Evolutionary conservation across 30 jellyfish, hydroid and myxozoan genomes (phyloP).

Genomic region (Hydra vulgaris): DNA sequence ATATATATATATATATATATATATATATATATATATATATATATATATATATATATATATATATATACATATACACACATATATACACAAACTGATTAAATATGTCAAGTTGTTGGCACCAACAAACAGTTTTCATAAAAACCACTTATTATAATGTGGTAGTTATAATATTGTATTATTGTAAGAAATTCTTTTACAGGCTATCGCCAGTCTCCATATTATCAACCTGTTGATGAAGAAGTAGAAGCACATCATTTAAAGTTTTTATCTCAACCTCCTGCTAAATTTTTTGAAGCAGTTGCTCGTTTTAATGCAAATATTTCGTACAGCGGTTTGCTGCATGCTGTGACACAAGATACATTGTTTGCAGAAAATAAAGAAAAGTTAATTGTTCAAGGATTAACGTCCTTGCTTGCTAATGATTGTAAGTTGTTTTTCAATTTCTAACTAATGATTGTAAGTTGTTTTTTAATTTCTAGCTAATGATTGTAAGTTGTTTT

Average conservation of each 20-base stretch:
- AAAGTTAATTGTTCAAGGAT: conserved; percentile 59
- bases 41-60: too few relatives aligned
- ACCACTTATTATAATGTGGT: too few relatives aligned
- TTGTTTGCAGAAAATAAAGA: conserved; percentile 91
- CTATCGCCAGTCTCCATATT: conserved; percentile 69
- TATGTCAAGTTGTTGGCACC: too few relatives aligned
- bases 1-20: too few relatives aligned
- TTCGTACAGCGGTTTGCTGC: conserved; percentile 77
- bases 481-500: not conserved
- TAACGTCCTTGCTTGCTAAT: conserved; percentile 51
- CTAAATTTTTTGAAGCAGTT: conserved; percentile 83
- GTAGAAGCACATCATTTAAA: conserved; percentile 73
- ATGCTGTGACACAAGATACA: conserved; percentile 93
- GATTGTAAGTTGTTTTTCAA: conserved; percentile 51
- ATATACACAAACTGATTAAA: too few relatives aligned
- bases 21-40: too few relatives aligned
- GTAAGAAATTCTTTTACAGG: conserved; percentile 38
- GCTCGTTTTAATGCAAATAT: conserved; percentile 76
- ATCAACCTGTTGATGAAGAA: conserved; percentile 73
- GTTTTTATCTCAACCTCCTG: conserved; percentile 68
- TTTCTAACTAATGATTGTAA: too few relatives aligned
- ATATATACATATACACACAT: too few relatives aligned
- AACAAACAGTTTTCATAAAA: too few relatives aligned
- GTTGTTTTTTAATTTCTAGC: too few relatives aligned
- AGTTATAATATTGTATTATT: too few relatives aligned